These are phyloP conservation scores for Oreonectes daqikongensis DNA, from an alignment of 2,797 vertebrate genomes.

Conservation along the genomic window DNA sequence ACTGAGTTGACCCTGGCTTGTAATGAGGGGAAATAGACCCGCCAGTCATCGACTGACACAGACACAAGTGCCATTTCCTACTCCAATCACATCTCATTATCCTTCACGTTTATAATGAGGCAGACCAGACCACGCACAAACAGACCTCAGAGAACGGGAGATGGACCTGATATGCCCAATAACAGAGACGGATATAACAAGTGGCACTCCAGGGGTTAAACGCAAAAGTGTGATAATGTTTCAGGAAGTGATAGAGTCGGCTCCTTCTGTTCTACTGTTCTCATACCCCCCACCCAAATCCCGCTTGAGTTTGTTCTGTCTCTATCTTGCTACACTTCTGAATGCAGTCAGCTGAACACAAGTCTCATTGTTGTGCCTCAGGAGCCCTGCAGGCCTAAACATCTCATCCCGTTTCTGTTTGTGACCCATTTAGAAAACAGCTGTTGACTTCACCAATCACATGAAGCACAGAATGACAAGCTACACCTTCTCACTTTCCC, in stretches of 20 bases:
- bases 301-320: constrained; percentile 34
- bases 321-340: constrained; percentile 41
- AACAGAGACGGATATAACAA: constrained; percentile 14
- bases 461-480: constrained; percentile 69
- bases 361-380: constrained; percentile 73
- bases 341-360: constrained; percentile 67
- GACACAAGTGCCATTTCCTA: constrained; percentile 29
- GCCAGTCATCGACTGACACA: neutral
- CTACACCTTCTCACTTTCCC: constrained; percentile 33
- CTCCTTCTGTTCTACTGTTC: constrained; percentile 51
- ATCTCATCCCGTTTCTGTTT: constrained; percentile 61
- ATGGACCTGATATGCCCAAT: constrained; percentile 31
- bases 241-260: constrained; percentile 63
- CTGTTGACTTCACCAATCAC: constrained; percentile 78
- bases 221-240: constrained; percentile 48
- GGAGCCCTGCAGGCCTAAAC: constrained; percentile 66
- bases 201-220: constrained; percentile 40
- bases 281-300: constrained; percentile 51
- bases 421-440: constrained; percentile 73
- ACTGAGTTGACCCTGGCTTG: neutral
- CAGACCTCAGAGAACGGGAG: constrained; percentile 43
- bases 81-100: constrained; percentile 38
- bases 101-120: constrained; percentile 33
- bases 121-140: constrained; percentile 49
- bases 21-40: constrained; percentile 30